A percentile compares a stretch with the other conserved stretches of the same genome.
Evolutionary conservation across 2,888 invertebrate species (phyloP).

Genomic region (Ceraclea dissimilis): DNA sequence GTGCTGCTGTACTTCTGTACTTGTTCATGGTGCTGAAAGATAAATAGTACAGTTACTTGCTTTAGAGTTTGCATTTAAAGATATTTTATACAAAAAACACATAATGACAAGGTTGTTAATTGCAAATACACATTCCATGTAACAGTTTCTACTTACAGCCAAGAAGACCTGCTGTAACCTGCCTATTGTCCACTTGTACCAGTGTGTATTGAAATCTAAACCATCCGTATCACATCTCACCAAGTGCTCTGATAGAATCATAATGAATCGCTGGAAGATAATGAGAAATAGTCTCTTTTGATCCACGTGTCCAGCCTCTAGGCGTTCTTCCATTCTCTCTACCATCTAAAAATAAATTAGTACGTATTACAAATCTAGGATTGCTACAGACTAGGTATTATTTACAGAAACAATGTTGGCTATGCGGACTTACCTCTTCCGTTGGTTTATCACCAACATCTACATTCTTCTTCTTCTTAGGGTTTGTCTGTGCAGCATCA

Average conservation of each 20-base stretch:
- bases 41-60: no score
- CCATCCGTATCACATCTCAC: constrained; percentile 90
- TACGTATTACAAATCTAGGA: no score
- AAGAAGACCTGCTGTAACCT: constrained; percentile 92
- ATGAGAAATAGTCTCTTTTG: constrained; percentile 95
- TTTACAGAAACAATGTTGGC: no score
- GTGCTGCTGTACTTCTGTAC: constrained; percentile 95
- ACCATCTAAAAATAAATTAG: constrained; percentile 54
- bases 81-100: no score
- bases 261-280: constrained; percentile 96
- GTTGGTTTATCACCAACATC: constrained; percentile 50
- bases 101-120: no score
- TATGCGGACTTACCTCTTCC: constrained; percentile 50
- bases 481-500: constrained; percentile 48
- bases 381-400: no score
- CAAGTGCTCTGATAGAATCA: constrained; percentile 94
- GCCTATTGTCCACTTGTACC: constrained; percentile 95
- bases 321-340: constrained; percentile 90
- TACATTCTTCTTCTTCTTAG: constrained; percentile 41
- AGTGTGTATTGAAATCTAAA: constrained; percentile 85
- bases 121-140: no score
- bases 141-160: constrained; percentile 64
- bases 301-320: constrained; percentile 92
- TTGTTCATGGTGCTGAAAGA: constrained; percentile 90
- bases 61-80: no score